A percentile compares a stretch with the other conserved stretches of the same genome.
phyloP scores from a whole-genome alignment of 2,888 invertebrate genomes.

The Phyllotreta cruciferae region DNA sequence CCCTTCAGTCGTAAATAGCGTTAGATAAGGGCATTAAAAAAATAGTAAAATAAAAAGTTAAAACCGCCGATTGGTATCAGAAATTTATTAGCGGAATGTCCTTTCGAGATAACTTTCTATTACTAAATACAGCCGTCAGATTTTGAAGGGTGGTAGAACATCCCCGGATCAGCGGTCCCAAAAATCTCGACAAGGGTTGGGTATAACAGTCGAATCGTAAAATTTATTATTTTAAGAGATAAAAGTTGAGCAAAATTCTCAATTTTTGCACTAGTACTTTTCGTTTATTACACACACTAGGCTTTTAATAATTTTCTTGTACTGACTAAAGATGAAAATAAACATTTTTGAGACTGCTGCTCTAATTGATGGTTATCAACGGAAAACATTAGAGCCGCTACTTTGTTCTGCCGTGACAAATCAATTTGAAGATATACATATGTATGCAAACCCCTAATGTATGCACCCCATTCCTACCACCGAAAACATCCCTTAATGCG shows the following conservation, averaged over 20 bases:
- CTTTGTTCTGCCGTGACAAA: conserved; percentile 62
- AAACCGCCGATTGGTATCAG: conserved; percentile 52
- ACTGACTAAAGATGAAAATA: not conserved
- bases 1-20: conserved; percentile 40
- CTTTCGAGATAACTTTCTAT: conserved; percentile 56
- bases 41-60: conserved; percentile 51
- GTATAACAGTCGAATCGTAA: too few species aligned
- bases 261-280: too few species aligned
- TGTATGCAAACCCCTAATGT: conserved; percentile 58
- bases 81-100: conserved; percentile 60
- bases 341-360: conserved; percentile 46
- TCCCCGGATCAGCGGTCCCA: conserved; percentile 35
- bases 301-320: too few species aligned
- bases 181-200: conserved; percentile 38
- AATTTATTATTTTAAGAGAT: not conserved
- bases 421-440: conserved; percentile 63
- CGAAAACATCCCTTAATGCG: conserved; percentile 54
- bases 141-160: conserved; percentile 45
- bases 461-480: conserved; percentile 56
- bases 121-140: conserved; percentile 54
- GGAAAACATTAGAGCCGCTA: conserved; percentile 59
- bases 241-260: too few species aligned
- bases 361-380: conserved; percentile 58
- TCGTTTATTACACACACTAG: too few species aligned
- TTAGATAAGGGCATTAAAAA: conserved; percentile 41